Conservation (phyloP, 2,888 invertebrate species). For the Thymelicus sylvestris region DNA sequence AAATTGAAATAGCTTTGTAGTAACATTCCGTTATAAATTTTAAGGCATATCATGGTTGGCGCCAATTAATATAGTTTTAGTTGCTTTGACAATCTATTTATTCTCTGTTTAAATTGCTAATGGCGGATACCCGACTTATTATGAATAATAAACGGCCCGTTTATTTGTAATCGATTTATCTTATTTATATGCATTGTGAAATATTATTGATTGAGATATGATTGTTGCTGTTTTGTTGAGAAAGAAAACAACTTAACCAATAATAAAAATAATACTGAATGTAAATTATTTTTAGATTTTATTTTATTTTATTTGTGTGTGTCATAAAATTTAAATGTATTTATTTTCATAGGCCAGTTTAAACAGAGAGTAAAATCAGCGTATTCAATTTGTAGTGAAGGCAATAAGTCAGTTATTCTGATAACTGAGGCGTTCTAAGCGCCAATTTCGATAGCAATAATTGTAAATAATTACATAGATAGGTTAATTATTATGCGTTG, state of each 20-base stretch:
- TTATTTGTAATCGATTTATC: not conserved
- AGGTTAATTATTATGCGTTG: slow-evolving; percentile 82
- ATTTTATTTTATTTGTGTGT: not conserved
- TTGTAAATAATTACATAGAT: slow-evolving; percentile 79
- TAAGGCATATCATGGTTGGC: slow-evolving; percentile 72
- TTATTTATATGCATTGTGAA: not conserved
- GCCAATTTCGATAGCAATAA: slow-evolving; percentile 82
- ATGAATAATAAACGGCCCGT: not conserved
- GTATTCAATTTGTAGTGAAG: slow-evolving; percentile 66
- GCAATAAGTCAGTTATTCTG: slow-evolving; percentile 73
- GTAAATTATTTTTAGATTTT: not conserved
- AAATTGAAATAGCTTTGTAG: slow-evolving; percentile 58
- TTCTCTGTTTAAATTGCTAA: slow-evolving; percentile 58
- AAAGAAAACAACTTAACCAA: too few relatives aligned
- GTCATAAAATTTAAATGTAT: not conserved
- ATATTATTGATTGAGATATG: not conserved
- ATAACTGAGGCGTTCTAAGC: slow-evolving; percentile 77
- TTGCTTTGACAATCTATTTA: slow-evolving; percentile 57
- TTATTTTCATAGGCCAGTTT: slow-evolving; percentile 37
- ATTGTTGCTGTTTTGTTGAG: too few relatives aligned
- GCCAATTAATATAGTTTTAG: slow-evolving; percentile 63
- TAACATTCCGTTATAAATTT: slow-evolving; percentile 70
- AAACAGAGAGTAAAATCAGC: slow-evolving; percentile 53
- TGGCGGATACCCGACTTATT: slow-evolving; percentile 3
- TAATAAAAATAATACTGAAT: too few relatives aligned